Base-by-base conservation (phyloP, 2,888 invertebrate species). In the Apeira syringaria region DNA sequence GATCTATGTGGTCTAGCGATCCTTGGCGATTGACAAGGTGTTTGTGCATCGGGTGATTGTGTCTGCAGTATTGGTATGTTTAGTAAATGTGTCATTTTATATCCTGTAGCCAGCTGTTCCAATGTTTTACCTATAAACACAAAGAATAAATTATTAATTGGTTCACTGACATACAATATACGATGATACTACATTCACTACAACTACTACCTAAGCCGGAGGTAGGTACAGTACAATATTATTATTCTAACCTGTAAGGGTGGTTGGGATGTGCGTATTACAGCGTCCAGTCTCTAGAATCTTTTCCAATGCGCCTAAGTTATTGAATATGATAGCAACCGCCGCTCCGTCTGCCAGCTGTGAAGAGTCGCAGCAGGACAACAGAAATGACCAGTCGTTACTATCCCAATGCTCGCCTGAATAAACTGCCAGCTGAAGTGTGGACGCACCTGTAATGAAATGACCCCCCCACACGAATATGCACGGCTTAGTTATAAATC, bases 281-380 rank as follows among this genome's bases (percentile, higher is more conserved):
- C 87, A 87, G 50, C 89, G 68, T 33, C 87, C 83, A 18, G 89
- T 88, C 46, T 69, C 68, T 36, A 89, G 53, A 53, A 89, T 86
- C 45, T 68, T 79, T 47, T 65, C 68, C 11, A 87, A 65, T n/a
- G 86, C 88, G 10, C 61, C 40, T 30, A 63, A 60, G 50, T 86
- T 86, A 26, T 77, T 73, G 53, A 89, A 89, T 43, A 87, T 77
- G 13, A 88, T 78, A 6, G 88, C 88, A 9, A 89, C 85, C 15
- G 87, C 89, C 20, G 87, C 89, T 7, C 83, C 89, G 47, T 89
- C 89, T 9, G 88, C 89, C 53, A 89, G 59, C 65, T 89, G 88
- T 20, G 87, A 88, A 15, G 88, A 87, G 62, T 88, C 86, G 48
- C 80, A 87, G 56, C 72, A 83, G 5, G 88, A 84, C 15, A 89